phyloP scores from a whole-genome alignment of 2,888 invertebrate genomes.

The Trachelus troglodyta region DNA sequence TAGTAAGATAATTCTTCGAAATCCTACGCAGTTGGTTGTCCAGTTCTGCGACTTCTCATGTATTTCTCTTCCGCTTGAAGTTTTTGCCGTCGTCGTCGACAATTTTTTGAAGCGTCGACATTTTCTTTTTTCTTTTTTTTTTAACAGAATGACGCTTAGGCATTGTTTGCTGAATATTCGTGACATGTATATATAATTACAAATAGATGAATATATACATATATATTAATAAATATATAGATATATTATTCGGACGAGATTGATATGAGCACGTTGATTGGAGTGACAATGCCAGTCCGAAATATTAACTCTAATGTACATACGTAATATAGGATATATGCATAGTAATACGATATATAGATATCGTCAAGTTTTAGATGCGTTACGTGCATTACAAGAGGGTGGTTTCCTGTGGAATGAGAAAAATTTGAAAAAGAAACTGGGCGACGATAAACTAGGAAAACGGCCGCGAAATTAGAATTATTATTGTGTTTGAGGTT shows the following conservation, averaged over 20 bases:
- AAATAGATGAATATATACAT: conserved; percentile 13
- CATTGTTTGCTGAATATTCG: conserved; percentile 47
- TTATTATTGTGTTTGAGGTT: background rate
- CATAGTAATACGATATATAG: conserved; percentile 14
- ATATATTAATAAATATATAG: conserved; percentile 31
- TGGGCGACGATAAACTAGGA: conserved; percentile 10
- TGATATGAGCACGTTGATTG: conserved; percentile 37
- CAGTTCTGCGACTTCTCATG: background rate
- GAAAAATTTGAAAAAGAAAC: conserved; percentile 6
- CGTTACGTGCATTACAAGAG: conserved; percentile 32
- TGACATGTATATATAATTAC: conserved; percentile 9
- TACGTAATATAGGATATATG: background rate
- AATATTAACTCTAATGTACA: conserved; percentile 29
- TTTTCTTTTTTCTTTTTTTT: conserved; percentile 15
- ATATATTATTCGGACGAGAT: conserved; percentile 26
- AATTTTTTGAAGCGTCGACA: conserved; percentile 15
- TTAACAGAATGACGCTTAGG: conserved; percentile 47
- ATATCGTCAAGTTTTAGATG: conserved; percentile 35
- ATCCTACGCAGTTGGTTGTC: background rate
- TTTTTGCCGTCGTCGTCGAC: conserved; percentile 25
- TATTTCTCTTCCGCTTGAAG: background rate
- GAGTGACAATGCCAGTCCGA: conserved; percentile 44
- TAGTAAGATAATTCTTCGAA: background rate
- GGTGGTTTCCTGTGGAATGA: background rate
- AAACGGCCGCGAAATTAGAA: background rate